Evolutionary conservation across 2,797 vertebrate species (phyloP), one percentile per base, ranked within the genome.

Genomic region (Bufotes viridis): DNA sequence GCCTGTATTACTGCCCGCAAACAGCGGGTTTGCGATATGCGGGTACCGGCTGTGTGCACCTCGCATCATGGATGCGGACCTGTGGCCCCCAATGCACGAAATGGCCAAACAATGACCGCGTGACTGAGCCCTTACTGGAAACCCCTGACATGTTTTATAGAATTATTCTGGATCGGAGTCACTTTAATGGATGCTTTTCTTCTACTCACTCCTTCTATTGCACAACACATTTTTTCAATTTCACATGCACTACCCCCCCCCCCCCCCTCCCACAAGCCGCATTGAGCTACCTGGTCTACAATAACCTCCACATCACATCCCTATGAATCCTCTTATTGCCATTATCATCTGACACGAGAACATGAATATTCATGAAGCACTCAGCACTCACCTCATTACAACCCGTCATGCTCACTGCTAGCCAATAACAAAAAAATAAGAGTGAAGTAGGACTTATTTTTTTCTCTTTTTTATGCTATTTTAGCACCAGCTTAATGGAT

Each of bases 281-380:
- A 24, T 24, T 22, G 2, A 15, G 75, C 75, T 78, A 78, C 75
- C 75, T 78, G 75, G 51, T 24, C 75, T 78, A 7, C 51, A 78
- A 78, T 55, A 78, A 55, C 75, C 75, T 78, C 75, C 75, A 24
- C 51, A 78, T 78, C 75, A n/a, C 75, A 55, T 55, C 75, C 74
- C 75, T 78, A 78, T 78, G 75, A 78, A 78, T 78, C 75, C 75
- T 78, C 75, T 53, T 53, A 78, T 78, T 53, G 75, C 75, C 51
- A 78, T 78, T 78, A 78, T 78, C 75, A 53, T 55, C 75, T 78
- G 75, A 78, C 75, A 78, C 55, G 75, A 78, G 75, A 78, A 10
- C 75, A 78, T 78, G 75, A 53, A 78, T 60, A 81, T 81, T 81
- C 57, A 81, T 81, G 78, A 60, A 34, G 78, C 78, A 81, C 78